Evolutionary conservation across 2,797 vertebrate genomes (phyloP), one percentile per base, ranked within the genome.

Genomic region (Novumbra hubbsi): DNA sequence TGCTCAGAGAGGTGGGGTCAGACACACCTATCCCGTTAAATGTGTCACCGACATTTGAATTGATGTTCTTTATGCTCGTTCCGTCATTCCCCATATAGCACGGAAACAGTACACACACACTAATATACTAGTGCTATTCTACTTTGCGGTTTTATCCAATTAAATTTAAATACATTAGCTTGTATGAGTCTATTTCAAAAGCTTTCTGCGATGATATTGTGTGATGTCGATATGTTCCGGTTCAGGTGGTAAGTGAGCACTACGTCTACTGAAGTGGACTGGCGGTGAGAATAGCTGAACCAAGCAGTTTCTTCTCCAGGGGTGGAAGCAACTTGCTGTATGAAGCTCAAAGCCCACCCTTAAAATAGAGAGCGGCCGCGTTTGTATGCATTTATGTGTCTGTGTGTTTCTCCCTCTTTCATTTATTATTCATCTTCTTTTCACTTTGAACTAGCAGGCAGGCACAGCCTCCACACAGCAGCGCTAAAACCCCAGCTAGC

Each of bases 1-100:
- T 98, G 76, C 87, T 98, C 80, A 91, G 97, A 94, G 98, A 99
- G 96, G 98, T 99, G 89, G 88, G 88, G 69, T 63, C 14, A 38
- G n/a, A 60, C 34, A 19, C 45, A 64, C 24, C 9, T 1, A 8
- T 45, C 41, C 41, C 41, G 41, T 11, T 14, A 11, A 1, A 45
- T 45, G 5, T 45, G 41, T 3, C 0, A 45, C 3, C 12, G 0
- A 45, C 41, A 12, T 45, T 14, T 45, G 11, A 2, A 14, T 45
- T 45, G 8, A 50, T 70, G 24, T 15, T 19, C 5, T 15, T 8
- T 21, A 11, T 19, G 4, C 32, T 16, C 28, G 9, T 68, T 77
- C 77, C 73, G 73, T 86, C 69, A 52, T 68, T 11, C 41, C 78
- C 11, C 60, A 80, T 86, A 85, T 85, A 85, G 82, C 86, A 76